Base-by-base conservation (phyloP, 1,140 invertebrate species). In the Aphelinus certus region DNA sequence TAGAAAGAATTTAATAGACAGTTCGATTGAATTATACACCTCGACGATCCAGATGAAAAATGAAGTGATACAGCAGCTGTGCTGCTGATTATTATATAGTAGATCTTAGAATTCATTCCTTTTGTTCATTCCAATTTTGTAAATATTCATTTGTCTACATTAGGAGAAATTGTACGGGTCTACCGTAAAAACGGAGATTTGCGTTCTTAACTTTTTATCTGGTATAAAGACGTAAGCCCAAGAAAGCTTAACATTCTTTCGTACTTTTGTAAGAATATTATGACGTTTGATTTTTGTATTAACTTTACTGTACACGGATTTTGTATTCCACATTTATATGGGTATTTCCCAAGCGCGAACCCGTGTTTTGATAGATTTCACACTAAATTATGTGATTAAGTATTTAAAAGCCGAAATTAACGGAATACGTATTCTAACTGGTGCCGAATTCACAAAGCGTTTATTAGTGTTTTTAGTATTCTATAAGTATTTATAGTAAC, bases 191-290 rank as follows among this genome's bases (percentile, higher is more conserved):
- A 42, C 5, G 7, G 56, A 65, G 71, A 66, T 67, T 67, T 48
- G 9, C 58, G 55, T 45, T 73, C 71, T 67, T 55, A 60, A 67
- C 48, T 58, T 66, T 66, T 73, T 73, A 66, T 73, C 57, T 73
- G 66, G 75, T 68, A 73, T 57, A 76, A 75, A 75, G 26, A 53
- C 51, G 65, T 76, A 71, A 76, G 72, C 77, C 70, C 76, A 73
- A 71, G 9, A 7, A 61, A 46, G 56, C 65, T 73, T 67, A 61
- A 76, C 73, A 68, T 55, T 71, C 51, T 82, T 61, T 53, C 78
- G 55, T 79, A 79, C 49, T 71, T 71, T 76, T 71, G 4, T 71
- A 66, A 65, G 65, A 45, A 7, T 48, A 45, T 61, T 61, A 2
- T 67, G 49, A 70, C 46, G 61, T 75, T 63, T 65, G 65, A 63